Conservation (phyloP, 2,888 invertebrate genomes). For the Acanthoscelides obtectus region DNA sequence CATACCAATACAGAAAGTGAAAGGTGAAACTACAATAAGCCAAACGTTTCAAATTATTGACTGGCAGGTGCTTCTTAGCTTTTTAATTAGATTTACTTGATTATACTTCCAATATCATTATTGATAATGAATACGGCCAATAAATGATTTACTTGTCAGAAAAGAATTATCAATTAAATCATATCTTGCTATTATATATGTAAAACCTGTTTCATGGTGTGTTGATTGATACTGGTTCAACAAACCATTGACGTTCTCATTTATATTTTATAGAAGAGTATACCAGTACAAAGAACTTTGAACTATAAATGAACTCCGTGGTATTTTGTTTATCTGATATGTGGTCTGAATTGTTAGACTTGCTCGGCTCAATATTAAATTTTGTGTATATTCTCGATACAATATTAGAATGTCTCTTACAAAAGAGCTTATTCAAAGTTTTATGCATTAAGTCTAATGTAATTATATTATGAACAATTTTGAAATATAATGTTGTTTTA, state of each 20-base stretch:
- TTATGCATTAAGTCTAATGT: not conserved
- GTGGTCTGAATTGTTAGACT: not conserved
- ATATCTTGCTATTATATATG: not conserved
- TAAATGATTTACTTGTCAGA: not conserved
- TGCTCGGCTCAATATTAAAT: not conserved
- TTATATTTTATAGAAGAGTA: too few relatives aligned
- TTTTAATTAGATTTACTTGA: not conserved
- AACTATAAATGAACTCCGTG: not conserved
- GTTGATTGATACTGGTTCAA: not conserved
- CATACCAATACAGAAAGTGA: not conserved
- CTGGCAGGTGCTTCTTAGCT: not conserved
- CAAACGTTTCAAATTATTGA: not conserved
- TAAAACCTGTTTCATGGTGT: not conserved
- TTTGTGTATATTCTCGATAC: not conserved
- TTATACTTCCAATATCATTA: not conserved
- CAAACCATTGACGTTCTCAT: not conserved
- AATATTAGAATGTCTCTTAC: not conserved
- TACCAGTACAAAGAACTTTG: too few relatives aligned
- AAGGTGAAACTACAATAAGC: not conserved
- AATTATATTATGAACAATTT: not conserved
- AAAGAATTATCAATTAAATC: not conserved
- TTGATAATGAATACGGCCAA: not conserved
- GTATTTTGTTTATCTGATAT: not conserved
- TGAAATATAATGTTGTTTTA: conserved; percentile 38
- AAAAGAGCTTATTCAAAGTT: not conserved